Conservation (phyloP, 2,888 invertebrate species). For the Lordiphosa fenestrarum region DNA sequence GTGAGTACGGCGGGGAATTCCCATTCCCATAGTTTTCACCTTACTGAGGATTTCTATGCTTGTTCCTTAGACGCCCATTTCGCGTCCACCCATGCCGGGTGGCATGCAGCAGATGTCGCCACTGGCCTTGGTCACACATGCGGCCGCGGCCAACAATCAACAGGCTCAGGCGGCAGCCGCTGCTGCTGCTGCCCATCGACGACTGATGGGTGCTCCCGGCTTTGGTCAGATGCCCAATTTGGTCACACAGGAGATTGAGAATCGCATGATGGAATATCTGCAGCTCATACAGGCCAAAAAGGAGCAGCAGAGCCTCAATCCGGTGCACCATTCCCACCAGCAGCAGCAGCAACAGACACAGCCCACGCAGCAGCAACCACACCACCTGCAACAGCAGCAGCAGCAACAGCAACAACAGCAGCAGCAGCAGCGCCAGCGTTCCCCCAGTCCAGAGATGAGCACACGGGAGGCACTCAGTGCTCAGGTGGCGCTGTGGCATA, state of each 20-base stretch:
- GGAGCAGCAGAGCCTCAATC: conserved; percentile 62
- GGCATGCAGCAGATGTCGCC: conserved; percentile 87
- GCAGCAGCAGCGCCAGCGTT: conserved; percentile 69
- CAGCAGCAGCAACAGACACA: conserved; percentile 53
- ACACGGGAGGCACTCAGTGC: conserved; percentile 83
- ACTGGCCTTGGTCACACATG: conserved; percentile 85
- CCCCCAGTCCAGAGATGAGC: conserved; percentile 80
- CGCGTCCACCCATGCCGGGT: conserved; percentile 83
- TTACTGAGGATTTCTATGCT: too few species aligned
- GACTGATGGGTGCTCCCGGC: conserved; percentile 77
- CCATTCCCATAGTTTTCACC: too few species aligned
- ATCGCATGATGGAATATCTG: conserved; percentile 89
- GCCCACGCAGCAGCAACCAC: conserved; percentile 44
- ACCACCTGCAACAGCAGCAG: conserved; percentile 50
- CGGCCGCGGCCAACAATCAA: conserved; percentile 81
- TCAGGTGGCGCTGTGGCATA: conserved; percentile 90
- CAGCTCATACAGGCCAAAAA: conserved; percentile 84
- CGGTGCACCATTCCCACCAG: conserved; percentile 53
- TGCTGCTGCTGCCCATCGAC: conserved; percentile 79
- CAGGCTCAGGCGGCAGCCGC: conserved; percentile 81
- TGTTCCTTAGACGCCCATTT: conserved; percentile 74
- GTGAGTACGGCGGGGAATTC: conserved; percentile 71
- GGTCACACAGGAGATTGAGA: conserved; percentile 87
- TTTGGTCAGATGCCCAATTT: conserved; percentile 83
- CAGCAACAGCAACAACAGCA: conserved; percentile 47